Base-by-base conservation (phyloP, 1,140 invertebrate species). In the Capitella teleta region DNA sequence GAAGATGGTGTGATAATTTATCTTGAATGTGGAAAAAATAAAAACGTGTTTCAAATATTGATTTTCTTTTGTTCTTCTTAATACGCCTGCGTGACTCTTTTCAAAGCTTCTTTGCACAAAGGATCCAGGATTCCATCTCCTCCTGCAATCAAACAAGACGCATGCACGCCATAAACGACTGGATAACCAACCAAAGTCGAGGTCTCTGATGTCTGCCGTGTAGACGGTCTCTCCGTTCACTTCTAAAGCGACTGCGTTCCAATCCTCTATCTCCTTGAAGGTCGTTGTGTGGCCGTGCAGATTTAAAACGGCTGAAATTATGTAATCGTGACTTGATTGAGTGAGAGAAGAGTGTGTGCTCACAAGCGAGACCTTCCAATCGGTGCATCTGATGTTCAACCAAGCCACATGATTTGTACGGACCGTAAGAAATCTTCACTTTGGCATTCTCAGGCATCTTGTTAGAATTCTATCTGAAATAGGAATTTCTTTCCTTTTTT, bases 151-250 rank as follows among this genome's bases (percentile, higher is more conserved):
- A 19, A 43, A 43, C 41, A 43, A 43, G 24, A 19, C 12, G 4
- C 12, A 19, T 19, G 4, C n/a, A 19, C 2, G 3, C 24, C 2
- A 24, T 16, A 3, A 18, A 10, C 21, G 24, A 44, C 21, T 25
- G 26, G 21, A 44, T 21, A 44, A 41, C 38, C 38, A 41, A 44
- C 42, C 42, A 44, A 44, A 44, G 14, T 44, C 42, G 18, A 44
- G 25, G 24, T 44, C 16, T 3, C 25, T 10, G 21, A 25, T 23
- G 42, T 44, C 42, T 26, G 23, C 24, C n/a, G 2, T 8, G 42
- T 26, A 44, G 25, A 44, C 42, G 18, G n/a, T 44, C n/a, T 44
- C 42, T 3, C 42, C 42, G 16, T 44, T 44, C 2, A 44, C 42
- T 26, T 6, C 12, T 16, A 44, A 6, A 21, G 24, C 21, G 21